Evolutionary conservation across 2,797 vertebrate species (phyloP).

Genomic region (Dromococcyx pavoninus): DNA sequence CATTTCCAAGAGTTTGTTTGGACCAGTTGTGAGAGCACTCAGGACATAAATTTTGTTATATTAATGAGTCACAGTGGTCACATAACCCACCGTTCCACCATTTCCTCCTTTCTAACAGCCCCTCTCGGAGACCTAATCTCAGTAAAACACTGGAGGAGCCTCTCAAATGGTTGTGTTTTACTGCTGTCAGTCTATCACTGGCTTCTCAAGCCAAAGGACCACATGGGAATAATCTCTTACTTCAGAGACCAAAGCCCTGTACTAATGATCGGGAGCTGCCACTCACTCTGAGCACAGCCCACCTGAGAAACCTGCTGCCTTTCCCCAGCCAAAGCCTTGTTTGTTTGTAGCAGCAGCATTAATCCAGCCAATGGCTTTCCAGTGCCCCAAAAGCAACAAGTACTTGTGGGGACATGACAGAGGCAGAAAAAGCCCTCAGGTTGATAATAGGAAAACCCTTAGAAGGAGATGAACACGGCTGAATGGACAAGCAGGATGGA

Average conservation of each 20-base stretch:
- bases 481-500: neutral
- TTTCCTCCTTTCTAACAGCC: constrained; percentile 24
- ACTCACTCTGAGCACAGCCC: neutral
- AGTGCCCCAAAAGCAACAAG: neutral
- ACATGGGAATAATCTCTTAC: neutral
- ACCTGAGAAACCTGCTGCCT: neutral
- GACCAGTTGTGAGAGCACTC: neutral
- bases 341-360: neutral
- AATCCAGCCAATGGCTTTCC: neutral
- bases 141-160: constrained; percentile 46
- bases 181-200: constrained; percentile 31
- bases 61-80: constrained; percentile 59
- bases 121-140: constrained; percentile 60
- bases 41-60: constrained; percentile 62
- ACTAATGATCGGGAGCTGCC: neutral
- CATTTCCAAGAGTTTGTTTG: neutral
- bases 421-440: neutral
- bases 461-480: neutral
- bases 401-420: neutral
- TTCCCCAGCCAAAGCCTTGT: neutral
- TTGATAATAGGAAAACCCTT: neutral
- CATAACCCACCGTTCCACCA: neutral
- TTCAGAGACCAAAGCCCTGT: constrained; percentile 30
- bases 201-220: neutral
- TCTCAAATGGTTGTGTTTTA: constrained; percentile 41